Conservation (phyloP, 2,888 invertebrate genomes). For the Spodoptera picta region DNA sequence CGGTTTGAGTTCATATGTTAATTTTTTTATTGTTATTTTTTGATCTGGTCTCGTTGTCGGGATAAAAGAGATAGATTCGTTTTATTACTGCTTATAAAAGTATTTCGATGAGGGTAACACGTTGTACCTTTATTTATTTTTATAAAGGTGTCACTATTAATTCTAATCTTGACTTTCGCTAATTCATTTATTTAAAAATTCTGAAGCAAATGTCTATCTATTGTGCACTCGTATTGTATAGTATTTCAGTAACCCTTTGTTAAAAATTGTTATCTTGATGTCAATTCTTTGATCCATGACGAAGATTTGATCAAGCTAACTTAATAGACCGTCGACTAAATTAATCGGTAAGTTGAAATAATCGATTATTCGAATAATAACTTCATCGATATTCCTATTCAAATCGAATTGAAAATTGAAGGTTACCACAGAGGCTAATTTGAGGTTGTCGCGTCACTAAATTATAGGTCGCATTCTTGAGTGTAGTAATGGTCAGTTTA, state of each 20-base stretch:
- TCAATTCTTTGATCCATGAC: slow-evolving; percentile 14
- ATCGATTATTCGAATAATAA: slow-evolving; percentile 53
- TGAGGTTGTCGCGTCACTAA: slow-evolving; percentile 54
- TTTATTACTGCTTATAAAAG: too few species aligned
- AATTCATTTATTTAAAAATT: too few species aligned
- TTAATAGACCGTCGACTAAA: slow-evolving; percentile 25
- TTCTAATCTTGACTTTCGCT: too few species aligned
- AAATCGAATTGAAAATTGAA: slow-evolving; percentile 52
- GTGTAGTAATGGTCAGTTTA: slow-evolving; percentile 60
- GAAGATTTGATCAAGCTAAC: slow-evolving; percentile 20
- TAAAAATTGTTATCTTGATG: not conserved
- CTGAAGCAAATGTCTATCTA: too few species aligned
- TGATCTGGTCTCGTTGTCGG: too few species aligned
- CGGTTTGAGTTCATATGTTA: slow-evolving; percentile 3
- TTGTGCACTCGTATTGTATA: too few species aligned
- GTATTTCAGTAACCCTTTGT: too few species aligned
- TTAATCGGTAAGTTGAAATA: slow-evolving; percentile 45
- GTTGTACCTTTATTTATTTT: too few species aligned
- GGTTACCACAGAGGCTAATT: slow-evolving; percentile 43
- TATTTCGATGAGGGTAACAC: too few species aligned
- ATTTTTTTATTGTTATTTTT: not conserved
- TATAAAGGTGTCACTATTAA: too few species aligned
- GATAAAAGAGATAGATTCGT: too few species aligned
- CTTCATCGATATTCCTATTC: slow-evolving; percentile 52
- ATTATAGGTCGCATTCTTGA: slow-evolving; percentile 69